A percentile compares a stretch with the other conserved stretches of the same genome.
Conservation (phyloP, 2,113 vertebrate species). For the Ibidorhyncha struthersii region DNA sequence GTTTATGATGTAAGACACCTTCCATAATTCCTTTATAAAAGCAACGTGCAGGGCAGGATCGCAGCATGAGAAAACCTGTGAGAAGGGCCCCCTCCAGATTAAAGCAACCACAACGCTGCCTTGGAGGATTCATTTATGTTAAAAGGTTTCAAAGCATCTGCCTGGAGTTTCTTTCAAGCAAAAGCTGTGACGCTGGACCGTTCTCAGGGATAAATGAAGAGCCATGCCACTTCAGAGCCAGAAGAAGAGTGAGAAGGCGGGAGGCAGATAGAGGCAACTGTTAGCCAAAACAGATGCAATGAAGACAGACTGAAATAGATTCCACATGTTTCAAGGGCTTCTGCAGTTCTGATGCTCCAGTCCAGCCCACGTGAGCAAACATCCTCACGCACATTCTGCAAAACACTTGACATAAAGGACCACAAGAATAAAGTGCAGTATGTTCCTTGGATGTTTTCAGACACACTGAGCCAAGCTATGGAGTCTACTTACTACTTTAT, state of each 20-base stretch:
- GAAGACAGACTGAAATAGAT: neutral
- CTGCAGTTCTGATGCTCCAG: neutral
- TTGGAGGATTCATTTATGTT: neutral
- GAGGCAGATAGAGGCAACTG: accelerated
- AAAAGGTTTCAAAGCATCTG: neutral
- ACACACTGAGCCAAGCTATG: neutral
- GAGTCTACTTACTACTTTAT: neutral
- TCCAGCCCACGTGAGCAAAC: neutral
- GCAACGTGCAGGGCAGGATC: neutral
- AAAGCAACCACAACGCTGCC: neutral
- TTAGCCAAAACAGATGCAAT: neutral
- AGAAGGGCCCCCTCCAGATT: neutral
- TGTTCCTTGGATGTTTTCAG: neutral
- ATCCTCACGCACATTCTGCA: neutral
- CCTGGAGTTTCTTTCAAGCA: neutral
- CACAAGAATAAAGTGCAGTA: neutral
- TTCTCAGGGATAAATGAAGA: neutral
- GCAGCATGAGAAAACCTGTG: neutral
- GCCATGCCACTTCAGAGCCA: neutral
- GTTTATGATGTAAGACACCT: neutral
- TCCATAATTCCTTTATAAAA: neutral
- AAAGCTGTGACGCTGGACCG: accelerated
- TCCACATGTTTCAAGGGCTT: neutral
- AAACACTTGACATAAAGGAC: neutral
- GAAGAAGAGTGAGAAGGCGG: neutral